Evolutionary conservation across 2,113 vertebrate species (phyloP), one percentile per base, ranked within the genome.

Genomic region (Cygnus atratus): DNA sequence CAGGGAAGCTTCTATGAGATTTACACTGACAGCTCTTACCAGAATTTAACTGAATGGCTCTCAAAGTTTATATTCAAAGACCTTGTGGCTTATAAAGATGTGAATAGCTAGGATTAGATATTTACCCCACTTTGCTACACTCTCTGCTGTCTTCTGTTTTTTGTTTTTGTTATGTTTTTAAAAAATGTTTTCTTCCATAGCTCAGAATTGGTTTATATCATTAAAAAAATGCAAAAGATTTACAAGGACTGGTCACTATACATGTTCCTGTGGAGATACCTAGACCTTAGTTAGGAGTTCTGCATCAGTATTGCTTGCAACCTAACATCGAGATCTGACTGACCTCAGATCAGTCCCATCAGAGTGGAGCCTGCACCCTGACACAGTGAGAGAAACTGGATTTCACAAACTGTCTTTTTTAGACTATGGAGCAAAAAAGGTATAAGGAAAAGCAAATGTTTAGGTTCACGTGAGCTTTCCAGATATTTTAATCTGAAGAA

Each of bases 361-460:
- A 73, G 39, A 71, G 61, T 58, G 5, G 9, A 77, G 17, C 50
- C 61, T 63, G 37, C 18, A n/a, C 63, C 46, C 33, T 84, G 9
- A 48, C 61, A 55, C 26, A 5, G 61, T 20, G 46, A 44, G 37
- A 2, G 3, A 88, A 84, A 17, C 11, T 74, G 66, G 21, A 43
- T 67, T 65, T 78, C 54, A 33, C 22, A 91, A 76, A 8, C 4
- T 74, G 2, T n/a, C 20, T 43, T 66, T 50, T 79, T 25, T 20
- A 62, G 37, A 26, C 7, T 1, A 0, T 24, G 18, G 3, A 13
- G 8, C 54, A 87, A 67, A 87, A 80, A 71, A 48, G 4, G 3
- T 15, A 5, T 5, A 25, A 86, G 41, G 28, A 88, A 58, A 24
- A 73, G 17, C 41, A 75, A 10, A 28, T 62, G 4, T 62, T 70